phyloP scores from a whole-genome alignment of 2,888 invertebrate genomes.

The Eupithecia tripunctaria region DNA sequence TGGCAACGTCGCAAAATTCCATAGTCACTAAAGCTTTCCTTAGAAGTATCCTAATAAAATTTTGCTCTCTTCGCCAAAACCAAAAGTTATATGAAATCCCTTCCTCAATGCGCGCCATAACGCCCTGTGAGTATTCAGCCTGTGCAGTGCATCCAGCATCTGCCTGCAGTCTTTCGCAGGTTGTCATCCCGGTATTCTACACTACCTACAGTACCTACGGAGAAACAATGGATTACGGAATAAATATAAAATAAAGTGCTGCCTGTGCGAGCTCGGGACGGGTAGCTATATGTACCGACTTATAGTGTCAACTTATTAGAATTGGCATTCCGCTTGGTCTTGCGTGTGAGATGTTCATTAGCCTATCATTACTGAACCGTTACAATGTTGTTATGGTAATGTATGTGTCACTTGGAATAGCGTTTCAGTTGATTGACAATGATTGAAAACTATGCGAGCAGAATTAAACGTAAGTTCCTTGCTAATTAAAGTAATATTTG shows the following conservation, averaged over 20 bases:
- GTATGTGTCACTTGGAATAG: slow-evolving; percentile 21
- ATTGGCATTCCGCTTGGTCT: slow-evolving; percentile 28
- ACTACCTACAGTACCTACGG: neutral
- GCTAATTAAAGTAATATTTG: slow-evolving; percentile 1
- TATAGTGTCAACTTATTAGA: slow-evolving; percentile 29
- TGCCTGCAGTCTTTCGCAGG: neutral
- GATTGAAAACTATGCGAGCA: slow-evolving; percentile 13
- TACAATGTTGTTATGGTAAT: slow-evolving; percentile 29
- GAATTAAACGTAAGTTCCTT: neutral
- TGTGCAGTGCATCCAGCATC: neutral
- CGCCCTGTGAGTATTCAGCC: neutral
- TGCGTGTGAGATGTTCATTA: slow-evolving; percentile 31
- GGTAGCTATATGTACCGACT: neutral
- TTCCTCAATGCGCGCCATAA: neutral
- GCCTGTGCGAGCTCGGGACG: neutral
- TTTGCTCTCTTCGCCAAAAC: neutral
- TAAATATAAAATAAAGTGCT: too few species aligned
- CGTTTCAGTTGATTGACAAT: slow-evolving; percentile 26
- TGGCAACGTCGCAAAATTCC: too few species aligned
- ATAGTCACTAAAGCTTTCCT: too few species aligned
- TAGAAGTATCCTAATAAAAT: too few species aligned
- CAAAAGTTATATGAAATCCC: neutral
- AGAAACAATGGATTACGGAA: neutral
- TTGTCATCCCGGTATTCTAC: too few species aligned
- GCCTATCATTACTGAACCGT: slow-evolving; percentile 31